Base-by-base conservation (phyloP, 2,888 invertebrate species). In the Pristionchus japonicus region DNA sequence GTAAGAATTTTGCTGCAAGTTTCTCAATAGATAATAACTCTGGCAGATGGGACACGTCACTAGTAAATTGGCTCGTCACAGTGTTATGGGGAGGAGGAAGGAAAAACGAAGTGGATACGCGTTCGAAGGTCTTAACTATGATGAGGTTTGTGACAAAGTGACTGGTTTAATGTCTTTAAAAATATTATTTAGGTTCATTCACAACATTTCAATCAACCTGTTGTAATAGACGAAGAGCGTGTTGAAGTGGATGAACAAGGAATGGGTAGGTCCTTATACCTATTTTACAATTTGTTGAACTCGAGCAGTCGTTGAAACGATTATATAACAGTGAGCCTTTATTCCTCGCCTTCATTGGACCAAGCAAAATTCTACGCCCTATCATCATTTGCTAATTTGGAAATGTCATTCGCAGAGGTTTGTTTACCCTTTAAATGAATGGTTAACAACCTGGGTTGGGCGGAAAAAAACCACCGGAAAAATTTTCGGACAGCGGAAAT, bases 401-500 rank as follows among this genome's bases (percentile, higher is more conserved):
- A 83, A 17, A 83, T 83, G 2, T 34, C 82, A 34, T 37, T 83
- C 13, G 31, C 52, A 9, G 82, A 83, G 82, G 77, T 77, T 20
- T n/a, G n/a, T n/a, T n/a, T n/a, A n/a, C n/a, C n/a, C n/a, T n/a
- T n/a, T n/a, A n/a, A n/a, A n/a, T n/a, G n/a, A n/a, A n/a, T n/a
- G n/a, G n/a, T n/a, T n/a, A n/a, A n/a, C n/a, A n/a, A n/a, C n/a
- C n/a, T n/a, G n/a, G n/a, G n/a, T n/a, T n/a, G n/a, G n/a, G n/a
- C n/a, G n/a, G n/a, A n/a, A n/a, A n/a, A n/a, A n/a, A n/a, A n/a
- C n/a, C n/a, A n/a, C n/a, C n/a, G n/a, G n/a, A n/a, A n/a, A n/a
- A n/a, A n/a, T n/a, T n/a, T n/a, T n/a, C n/a, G n/a, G n/a, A n/a
- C n/a, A n/a, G n/a, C n/a, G n/a, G n/a, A n/a, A n/a, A n/a, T n/a